These are phyloP conservation scores for Teleogryllus occipitalis DNA, from an alignment of 1,140 invertebrate genomes.

Conservation along the genomic window DNA sequence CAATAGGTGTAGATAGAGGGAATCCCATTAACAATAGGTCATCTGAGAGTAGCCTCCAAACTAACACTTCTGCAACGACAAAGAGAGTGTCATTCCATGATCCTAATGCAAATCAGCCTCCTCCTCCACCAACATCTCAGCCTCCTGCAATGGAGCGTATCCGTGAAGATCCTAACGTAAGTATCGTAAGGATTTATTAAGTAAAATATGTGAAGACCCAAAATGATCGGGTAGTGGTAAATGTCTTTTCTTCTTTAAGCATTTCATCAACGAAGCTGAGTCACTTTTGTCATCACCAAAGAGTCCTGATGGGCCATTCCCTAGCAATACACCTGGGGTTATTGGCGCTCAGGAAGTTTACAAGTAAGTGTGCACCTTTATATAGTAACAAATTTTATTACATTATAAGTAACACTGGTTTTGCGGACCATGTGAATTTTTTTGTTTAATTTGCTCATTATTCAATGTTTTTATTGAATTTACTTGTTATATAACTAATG, in stretches of 20 bases:
- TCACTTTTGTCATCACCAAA: slow-evolving; percentile 61
- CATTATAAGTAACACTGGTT: too few relatives aligned
- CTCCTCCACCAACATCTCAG: slow-evolving; percentile 32
- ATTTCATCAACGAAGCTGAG: slow-evolving; percentile 72
- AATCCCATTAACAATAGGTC: background rate
- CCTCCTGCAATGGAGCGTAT: slow-evolving; percentile 46
- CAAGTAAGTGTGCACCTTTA: slow-evolving; percentile 45
- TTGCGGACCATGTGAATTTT: too few relatives aligned
- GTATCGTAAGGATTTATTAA: slow-evolving; percentile 29
- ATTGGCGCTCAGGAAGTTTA: slow-evolving; percentile 93
- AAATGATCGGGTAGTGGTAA: background rate
- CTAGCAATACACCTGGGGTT: slow-evolving; percentile 73
- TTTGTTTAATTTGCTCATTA: too few relatives aligned
- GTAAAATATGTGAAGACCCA: background rate
- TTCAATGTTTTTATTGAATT: too few relatives aligned
- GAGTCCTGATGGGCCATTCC: slow-evolving; percentile 52
- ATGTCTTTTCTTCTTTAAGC: slow-evolving; percentile 43
- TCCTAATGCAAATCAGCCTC: slow-evolving; percentile 48
- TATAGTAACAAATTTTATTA: too few relatives aligned
- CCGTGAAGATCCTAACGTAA: slow-evolving; percentile 73
- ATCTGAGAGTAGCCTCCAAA: background rate
- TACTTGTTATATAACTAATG: too few relatives aligned
- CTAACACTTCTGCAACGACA: slow-evolving; percentile 4
- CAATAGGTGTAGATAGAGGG: background rate
- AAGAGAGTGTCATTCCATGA: slow-evolving; percentile 71